Evolutionary conservation across 1,140 invertebrate species (phyloP), one percentile per base, ranked within the genome.

Genomic region (Macrosteles quadrilineatus): DNA sequence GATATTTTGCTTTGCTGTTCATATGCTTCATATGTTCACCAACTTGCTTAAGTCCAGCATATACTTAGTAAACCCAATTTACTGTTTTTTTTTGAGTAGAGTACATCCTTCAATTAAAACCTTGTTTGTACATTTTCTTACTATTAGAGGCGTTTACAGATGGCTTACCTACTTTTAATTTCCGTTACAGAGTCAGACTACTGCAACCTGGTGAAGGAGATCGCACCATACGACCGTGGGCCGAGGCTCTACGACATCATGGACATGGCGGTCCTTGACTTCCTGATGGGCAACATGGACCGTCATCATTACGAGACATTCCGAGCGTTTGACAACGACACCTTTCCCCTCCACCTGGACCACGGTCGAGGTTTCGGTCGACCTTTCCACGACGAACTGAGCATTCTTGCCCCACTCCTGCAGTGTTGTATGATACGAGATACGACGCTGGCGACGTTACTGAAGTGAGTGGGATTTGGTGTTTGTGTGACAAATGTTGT

Each of bases 281-380:
- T 97, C 78, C 84, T 98, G 1, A 96, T 90, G 74, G 96, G 96
- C 71, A 98, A 98, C 79, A 97, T 98, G 94, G 97, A 98, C 81
- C 83, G 97, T 47, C 97, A 98, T 85, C 96, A 98, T 82, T 98
- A 97, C 80, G 95, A 98, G 81, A 97, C 95, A 0, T 96, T 97
- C 81, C 89, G 89, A 80, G 84, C 92, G 76, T 98, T 97, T 81
- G 95, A 94, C 31, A 98, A 98, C 78, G 88, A 97, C 70, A 95
- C 95, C 1, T 96, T 96, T 77, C 91, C 94, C 1, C 82, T 98
- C 29, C 96, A 98, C 79, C 81, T 98, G 76, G 96, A 98, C 79
- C 95, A 98, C 78, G 96, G 96, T 1, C 85, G 96, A 72, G 95
- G 91, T 6, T 99, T 98, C 80, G 97, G 97, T 0, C 90, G 90